phyloP scores from a whole-genome alignment of 1,140 invertebrate species.

The Lepeophtheirus salmonis region DNA sequence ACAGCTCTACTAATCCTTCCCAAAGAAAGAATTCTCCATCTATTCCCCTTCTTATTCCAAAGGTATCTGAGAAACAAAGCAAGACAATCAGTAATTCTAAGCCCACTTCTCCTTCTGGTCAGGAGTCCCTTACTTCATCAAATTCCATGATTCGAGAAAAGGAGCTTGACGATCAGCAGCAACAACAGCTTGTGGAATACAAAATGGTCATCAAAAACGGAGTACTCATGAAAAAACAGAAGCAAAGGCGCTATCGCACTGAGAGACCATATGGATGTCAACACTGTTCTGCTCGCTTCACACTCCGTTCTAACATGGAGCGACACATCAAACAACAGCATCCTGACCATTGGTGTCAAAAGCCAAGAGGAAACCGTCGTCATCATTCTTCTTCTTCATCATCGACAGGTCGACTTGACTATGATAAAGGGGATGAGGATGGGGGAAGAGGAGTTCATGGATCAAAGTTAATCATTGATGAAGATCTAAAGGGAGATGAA shows the following conservation, averaged over 20 bases:
- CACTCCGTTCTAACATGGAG: constrained; percentile 76
- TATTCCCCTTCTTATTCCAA: not conserved
- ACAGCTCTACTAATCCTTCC: not conserved
- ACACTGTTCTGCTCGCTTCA: constrained; percentile 68
- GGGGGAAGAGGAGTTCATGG: constrained; percentile 6
- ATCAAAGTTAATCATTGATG: constrained; percentile 24
- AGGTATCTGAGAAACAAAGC: not conserved
- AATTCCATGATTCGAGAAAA: too few species aligned
- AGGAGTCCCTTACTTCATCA: too few species aligned
- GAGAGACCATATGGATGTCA: constrained; percentile 72
- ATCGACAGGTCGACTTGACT: not conserved
- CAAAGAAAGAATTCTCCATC: not conserved
- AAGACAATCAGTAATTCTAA: not conserved
- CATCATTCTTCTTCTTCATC: constrained; percentile 5
- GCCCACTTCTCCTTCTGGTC: too few species aligned
- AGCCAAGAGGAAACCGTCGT: constrained; percentile 27
- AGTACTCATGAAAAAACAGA: constrained; percentile 51
- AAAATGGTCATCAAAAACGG: constrained; percentile 30
- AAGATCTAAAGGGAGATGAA: constrained; percentile 22
- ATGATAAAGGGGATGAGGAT: not conserved
- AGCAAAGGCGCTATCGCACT: constrained; percentile 70
- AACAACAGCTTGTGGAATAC: constrained; percentile 5
- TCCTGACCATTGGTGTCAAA: constrained; percentile 50
- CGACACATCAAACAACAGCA: constrained; percentile 81
- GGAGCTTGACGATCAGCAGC: constrained; percentile 1